These are phyloP conservation scores for Gymnorhina tibicen DNA, from an alignment of 2,113 vertebrate genomes.

Conservation along the genomic window DNA sequence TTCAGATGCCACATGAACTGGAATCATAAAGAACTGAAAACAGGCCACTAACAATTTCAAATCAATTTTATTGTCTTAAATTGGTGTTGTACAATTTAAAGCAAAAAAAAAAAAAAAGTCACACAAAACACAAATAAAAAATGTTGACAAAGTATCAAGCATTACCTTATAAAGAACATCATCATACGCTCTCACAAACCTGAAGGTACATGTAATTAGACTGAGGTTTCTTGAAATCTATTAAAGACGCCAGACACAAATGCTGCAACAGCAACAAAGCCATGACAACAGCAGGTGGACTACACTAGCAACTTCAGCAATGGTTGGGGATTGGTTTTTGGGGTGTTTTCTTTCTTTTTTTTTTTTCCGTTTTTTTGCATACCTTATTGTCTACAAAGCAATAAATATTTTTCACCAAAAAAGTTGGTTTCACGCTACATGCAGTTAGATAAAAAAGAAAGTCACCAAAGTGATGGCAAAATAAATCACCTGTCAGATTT, in stretches of 20 bases:
- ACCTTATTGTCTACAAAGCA: conserved; percentile 56
- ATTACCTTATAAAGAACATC: conserved; percentile 34
- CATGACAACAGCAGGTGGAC: conserved; percentile 11
- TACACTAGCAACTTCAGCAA: neutral
- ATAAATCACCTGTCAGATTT: neutral
- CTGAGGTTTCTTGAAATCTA: conserved; percentile 49
- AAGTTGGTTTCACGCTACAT: conserved; percentile 34
- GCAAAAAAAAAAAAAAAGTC: conserved; percentile 6
- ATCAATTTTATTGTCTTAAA: conserved; percentile 73
- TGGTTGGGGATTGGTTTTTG: neutral
- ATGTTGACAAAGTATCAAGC: conserved; percentile 29
- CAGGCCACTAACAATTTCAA: conserved; percentile 57
- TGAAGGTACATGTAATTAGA: conserved; percentile 28
- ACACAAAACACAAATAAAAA: conserved; percentile 60
- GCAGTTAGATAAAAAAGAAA: conserved; percentile 41
- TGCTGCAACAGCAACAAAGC: conserved; percentile 40
- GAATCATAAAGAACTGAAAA: neutral
- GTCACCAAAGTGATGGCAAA: conserved; percentile 33
- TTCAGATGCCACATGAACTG: neutral
- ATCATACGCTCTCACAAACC: conserved; percentile 16
- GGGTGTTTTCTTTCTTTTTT: neutral
- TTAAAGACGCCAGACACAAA: conserved; percentile 49
- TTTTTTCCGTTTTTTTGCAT: neutral
- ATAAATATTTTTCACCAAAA: conserved; percentile 68
- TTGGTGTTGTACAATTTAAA: conserved; percentile 56